Base-by-base conservation (phyloP, 2,797 vertebrate species). In the Danio jaintianensis region DNA sequence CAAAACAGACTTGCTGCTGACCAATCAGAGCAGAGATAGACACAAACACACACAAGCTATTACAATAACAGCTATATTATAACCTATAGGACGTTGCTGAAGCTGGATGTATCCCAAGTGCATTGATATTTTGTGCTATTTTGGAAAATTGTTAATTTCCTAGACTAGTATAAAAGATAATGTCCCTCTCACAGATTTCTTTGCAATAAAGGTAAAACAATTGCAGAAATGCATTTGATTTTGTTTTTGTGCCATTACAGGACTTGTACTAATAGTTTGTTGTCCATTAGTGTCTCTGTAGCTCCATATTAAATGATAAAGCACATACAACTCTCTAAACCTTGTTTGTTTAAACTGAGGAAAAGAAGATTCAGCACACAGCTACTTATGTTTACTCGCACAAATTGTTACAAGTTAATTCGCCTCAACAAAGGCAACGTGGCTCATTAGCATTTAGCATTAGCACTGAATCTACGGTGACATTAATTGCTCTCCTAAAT, bases 181-280 rank as follows among this genome's bases (percentile, higher is more conserved):
- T 36, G 45, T 58, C 66, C 66, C 58, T 75, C 70, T 73, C 83
- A 81, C 56, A 48, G 82, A 84, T 89, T 89, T 87, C 84, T 75
- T 45, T 76, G 62, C 18, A 12, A 13, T 80, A 48, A 79, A 73
- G 18, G 75, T 81, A 75, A 76, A 85, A 81, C 75, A 81, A 85
- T 85, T 86, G 85, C 55, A 43, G 76, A 81, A 84, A 86, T 87
- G 85, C 84, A 75, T 82, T 84, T 70, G 18, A 48, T 48, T 40
- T 63, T 64, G n/a, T 40, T 42, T 6, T 29, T 29, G 29, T 61
- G 36, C 43, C 64, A 55, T 7, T n/a, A 40, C 66, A 84, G 13
- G 36, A 29, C 81, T 75, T 81, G 56, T 63, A 52, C 81, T 76
- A 36, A 53, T 78, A 43, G 43, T 82, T 72, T 71, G 47, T 53